Evolutionary conservation across 2,888 invertebrate genomes (phyloP), one percentile per base, ranked within the genome.

Genomic region (Microplitis manilae): DNA sequence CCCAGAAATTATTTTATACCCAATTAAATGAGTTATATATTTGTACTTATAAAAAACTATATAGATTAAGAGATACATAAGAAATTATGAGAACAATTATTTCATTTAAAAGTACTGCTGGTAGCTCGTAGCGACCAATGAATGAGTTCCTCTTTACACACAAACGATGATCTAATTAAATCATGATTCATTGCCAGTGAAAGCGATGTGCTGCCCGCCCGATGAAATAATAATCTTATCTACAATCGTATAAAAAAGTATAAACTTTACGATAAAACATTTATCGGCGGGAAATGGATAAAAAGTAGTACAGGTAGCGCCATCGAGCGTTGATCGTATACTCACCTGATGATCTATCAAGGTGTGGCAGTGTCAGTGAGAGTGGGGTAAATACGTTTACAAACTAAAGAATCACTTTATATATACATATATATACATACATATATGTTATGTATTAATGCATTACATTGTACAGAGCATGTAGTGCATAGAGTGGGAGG

Each of bases 41-140:
- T 13, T 8, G 50, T 50, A 13, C 62, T 62, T 17, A 62, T 62
- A 62, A 20, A 17, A 62, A 17, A 5, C 13, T 50, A 13, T 50
- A 50, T 13, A 50, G 50, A 50, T 50, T 62, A 8, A 17, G 17
- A n/a, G 13, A 62, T 62, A 62, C n/a, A 30, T 67, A 67, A 67
- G 13, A 30, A n/a, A 8, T n/a, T 13, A 38, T 38, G 30, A 67
- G 67, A 15, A 67, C 30, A 67, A 67, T 67, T 30, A 67, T 67
- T 64, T 38, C 67, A 67, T 30, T 67, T 67, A 67, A n/a, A 67
- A 67, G 67, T 38, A 67, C 30, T 30, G 67, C n/a, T 38, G 67
- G 67, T 39, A 67, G 20, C 2, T 39, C 38, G 30, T 15, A 20
- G 30, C 50, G 13, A 50, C 50, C 50, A 50, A 50, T 50, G 50